These are phyloP conservation scores for Mirza zaza DNA, from an alignment of 2,113 vertebrate species.

Conservation along the genomic window DNA sequence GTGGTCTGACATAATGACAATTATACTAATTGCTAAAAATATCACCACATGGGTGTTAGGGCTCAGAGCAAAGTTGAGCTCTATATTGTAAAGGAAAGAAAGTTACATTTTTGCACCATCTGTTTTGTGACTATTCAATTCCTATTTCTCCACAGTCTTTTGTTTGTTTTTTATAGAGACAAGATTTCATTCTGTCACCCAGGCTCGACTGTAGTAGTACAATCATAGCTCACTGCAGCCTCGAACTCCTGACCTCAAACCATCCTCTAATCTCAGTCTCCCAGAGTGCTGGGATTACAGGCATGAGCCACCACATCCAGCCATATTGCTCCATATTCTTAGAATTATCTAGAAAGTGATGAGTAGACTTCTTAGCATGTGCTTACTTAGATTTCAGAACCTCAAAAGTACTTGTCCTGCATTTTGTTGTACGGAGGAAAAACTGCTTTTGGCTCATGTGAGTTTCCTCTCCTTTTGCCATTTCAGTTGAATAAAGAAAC, in stretches of 20 bases:
- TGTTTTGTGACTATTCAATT: conserved; percentile 16
- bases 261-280: too few species aligned
- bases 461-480: neutral
- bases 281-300: too few species aligned
- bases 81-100: neutral
- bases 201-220: too few species aligned
- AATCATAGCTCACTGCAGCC: too few species aligned
- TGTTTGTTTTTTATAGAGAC: too few species aligned
- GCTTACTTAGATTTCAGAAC: conserved; percentile 32
- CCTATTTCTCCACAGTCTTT: neutral
- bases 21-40: neutral
- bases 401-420: neutral
- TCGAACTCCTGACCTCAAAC: too few species aligned
- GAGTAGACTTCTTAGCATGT: neutral
- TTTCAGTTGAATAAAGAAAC: conserved; percentile 36
- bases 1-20: neutral
- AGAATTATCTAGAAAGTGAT: neutral
- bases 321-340: neutral
- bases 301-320: too few species aligned
- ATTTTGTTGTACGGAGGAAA: neutral
- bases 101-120: neutral
- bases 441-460: neutral
- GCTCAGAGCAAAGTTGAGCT: neutral
- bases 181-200: too few species aligned
- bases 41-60: neutral